A percentile compares a stretch with the other conserved stretches of the same genome.
phyloP scores from a whole-genome alignment of 2,888 invertebrate species.

The Hoplodrina ambigua region DNA sequence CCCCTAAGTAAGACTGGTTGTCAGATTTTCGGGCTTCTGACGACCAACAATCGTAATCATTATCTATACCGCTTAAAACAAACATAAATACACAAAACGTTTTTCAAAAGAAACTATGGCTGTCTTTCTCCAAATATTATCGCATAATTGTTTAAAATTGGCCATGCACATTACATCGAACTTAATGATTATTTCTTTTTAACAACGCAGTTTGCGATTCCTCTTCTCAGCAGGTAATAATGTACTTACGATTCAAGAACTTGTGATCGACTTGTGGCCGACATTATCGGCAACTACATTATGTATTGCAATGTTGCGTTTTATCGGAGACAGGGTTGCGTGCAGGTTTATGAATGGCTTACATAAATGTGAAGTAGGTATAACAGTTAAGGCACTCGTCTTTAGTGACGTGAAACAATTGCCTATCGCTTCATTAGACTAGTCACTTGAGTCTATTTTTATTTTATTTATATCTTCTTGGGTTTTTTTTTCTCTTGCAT shows the following conservation, averaged over 20 bases:
- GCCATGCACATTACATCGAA: constrained; percentile 37
- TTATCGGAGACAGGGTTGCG: constrained; percentile 3
- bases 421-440: constrained; percentile 6
- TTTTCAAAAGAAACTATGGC: constrained; percentile 15
- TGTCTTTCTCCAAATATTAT: constrained; percentile 41
- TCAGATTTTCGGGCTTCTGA: too few relatives aligned
- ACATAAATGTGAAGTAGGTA: background rate
- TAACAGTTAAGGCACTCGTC: background rate
- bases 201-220: constrained; percentile 54
- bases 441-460: too few relatives aligned
- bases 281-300: constrained; percentile 19
- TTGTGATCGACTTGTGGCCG: constrained; percentile 31
- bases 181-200: constrained; percentile 62
- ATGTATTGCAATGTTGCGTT: constrained; percentile 20
- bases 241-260: constrained; percentile 37
- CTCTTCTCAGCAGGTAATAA: constrained; percentile 41
- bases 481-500: too few relatives aligned
- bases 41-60: constrained; percentile 3
- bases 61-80: background rate
- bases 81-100: constrained; percentile 3
- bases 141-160: constrained; percentile 53
- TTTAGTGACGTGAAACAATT: background rate
- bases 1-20: too few relatives aligned
- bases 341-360: constrained; percentile 10
- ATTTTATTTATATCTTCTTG: too few relatives aligned